Base-by-base conservation (phyloP, 2,888 invertebrate genomes). In the Sialis fuliginosa region DNA sequence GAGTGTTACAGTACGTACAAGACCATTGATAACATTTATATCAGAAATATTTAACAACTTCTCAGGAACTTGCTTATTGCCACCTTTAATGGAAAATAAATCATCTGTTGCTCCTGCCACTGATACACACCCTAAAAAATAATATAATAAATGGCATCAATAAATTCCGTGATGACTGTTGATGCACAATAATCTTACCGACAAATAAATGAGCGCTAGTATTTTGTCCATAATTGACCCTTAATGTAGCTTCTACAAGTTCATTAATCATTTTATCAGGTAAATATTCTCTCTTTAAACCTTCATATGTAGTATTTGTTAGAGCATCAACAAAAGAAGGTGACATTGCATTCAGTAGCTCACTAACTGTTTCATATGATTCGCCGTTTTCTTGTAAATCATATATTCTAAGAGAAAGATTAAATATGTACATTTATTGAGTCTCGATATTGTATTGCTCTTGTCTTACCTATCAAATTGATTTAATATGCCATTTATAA, bases 141-240 rank as follows among this genome's bases (percentile, higher is more conserved):
- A 22, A 44, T 10, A 31, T 4, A 45, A 34, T 6, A 35, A 10
- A 9, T 12, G 4, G 12, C 34, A 13, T 33, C 13, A 35, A n/a
- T 35, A 10, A 41, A 41, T 12, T 33, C 10, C 6, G 10, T n/a
- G 12, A 6, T 32, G 3, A 43, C 33, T 5, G 6, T n/a, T 8
- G 33, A n/a, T 43, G 6, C 2, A 9, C 6, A 31, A 71, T 72
- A 60, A 74, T 35, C 67, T n/a, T 66, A 65, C 47, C 47, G 10
- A 47, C 47, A 42, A 47, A 47, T 4, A 42, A 42, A 48, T 72
- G 74, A 9, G 74, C 62, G 48, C 65, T 57, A 1, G 65, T 62
- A 22, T 65, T 65, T 58, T 79, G 79, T 5, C 77, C 77, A 56
- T 77, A 79, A 61, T 78, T 77, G 1, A 69, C 69, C 48, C 70